A percentile compares a stretch with the other conserved stretches of the same genome.
Conservation (phyloP, 2,888 invertebrate genomes). For the Pardosa pseudoannulata region DNA sequence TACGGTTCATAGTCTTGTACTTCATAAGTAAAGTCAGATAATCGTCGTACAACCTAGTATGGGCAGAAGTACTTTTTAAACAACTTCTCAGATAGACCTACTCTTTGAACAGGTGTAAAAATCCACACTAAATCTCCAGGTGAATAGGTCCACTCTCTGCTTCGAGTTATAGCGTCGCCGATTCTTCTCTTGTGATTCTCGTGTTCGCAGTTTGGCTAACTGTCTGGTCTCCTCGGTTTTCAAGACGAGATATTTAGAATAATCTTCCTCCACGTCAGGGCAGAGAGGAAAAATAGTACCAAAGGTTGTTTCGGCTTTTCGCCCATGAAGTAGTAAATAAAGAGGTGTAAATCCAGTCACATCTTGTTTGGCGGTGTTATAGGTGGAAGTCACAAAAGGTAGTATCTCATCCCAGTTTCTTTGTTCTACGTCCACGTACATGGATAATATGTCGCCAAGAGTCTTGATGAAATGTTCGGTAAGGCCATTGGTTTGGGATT, state of each 20-base stretch:
- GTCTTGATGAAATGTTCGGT: slow-evolving; percentile 30
- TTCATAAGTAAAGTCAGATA: slow-evolving; percentile 16
- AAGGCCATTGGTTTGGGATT: neutral
- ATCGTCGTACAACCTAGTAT: neutral
- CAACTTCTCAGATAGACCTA: neutral
- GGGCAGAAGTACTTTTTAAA: neutral
- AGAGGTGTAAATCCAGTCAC: neutral
- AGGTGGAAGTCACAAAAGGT: too few species aligned
- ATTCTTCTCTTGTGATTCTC: neutral
- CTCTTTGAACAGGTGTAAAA: slow-evolving; percentile 11
- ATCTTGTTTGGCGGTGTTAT: neutral
- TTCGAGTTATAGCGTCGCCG: slow-evolving; percentile 1
- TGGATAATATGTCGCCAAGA: neutral
- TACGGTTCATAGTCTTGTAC: neutral
- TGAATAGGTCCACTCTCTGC: neutral
- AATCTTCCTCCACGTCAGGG: too few species aligned
- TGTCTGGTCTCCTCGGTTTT: neutral
- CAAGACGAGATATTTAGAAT: too few species aligned
- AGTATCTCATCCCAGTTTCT: neutral
- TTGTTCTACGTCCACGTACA: neutral
- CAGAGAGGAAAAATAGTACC: too few species aligned
- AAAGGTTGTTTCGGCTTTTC: neutral
- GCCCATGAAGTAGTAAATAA: neutral
- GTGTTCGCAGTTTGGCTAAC: neutral
- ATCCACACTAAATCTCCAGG: slow-evolving; percentile 19